Percentiles rank a stretch among this genome's conserved stretches.
Conservation (phyloP, 2,888 invertebrate genomes). For the Erebia palarica region DNA sequence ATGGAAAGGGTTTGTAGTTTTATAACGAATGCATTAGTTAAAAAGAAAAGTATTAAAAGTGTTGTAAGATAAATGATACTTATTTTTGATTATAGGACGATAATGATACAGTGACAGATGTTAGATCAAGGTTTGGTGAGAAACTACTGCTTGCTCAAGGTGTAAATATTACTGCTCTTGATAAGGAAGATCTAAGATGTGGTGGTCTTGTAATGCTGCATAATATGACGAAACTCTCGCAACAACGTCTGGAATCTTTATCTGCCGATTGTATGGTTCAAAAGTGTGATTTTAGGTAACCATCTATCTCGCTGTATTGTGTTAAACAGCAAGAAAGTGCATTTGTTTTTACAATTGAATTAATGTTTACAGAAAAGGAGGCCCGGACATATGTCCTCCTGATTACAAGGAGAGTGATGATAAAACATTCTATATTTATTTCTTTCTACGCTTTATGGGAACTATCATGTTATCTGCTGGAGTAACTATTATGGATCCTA, state of each 20-base stretch:
- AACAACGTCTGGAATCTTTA: constrained; percentile 81
- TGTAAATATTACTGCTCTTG: constrained; percentile 88
- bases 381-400: constrained; percentile 90
- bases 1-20: constrained; percentile 81
- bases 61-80: background rate
- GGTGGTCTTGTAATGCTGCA: constrained; percentile 87
- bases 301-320: background rate
- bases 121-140: constrained; percentile 87
- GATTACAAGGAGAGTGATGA: constrained; percentile 90
- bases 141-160: constrained; percentile 84
- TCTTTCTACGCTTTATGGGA: constrained; percentile 89
- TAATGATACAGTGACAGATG: constrained; percentile 88
- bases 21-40: background rate
- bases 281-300: constrained; percentile 86
- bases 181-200: constrained; percentile 88
- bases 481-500: constrained; percentile 95
- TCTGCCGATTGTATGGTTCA: constrained; percentile 89
- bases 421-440: constrained; percentile 92
- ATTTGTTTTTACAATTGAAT: background rate
- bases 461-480: constrained; percentile 92
- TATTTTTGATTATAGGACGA: constrained; percentile 76
- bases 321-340: background rate
- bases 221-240: constrained; percentile 84
- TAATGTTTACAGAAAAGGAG: constrained; percentile 82
- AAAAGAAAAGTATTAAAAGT: background rate